Evolutionary conservation across 2,888 invertebrate genomes (phyloP).

Genomic region (Vandiemenella viatica): DNA sequence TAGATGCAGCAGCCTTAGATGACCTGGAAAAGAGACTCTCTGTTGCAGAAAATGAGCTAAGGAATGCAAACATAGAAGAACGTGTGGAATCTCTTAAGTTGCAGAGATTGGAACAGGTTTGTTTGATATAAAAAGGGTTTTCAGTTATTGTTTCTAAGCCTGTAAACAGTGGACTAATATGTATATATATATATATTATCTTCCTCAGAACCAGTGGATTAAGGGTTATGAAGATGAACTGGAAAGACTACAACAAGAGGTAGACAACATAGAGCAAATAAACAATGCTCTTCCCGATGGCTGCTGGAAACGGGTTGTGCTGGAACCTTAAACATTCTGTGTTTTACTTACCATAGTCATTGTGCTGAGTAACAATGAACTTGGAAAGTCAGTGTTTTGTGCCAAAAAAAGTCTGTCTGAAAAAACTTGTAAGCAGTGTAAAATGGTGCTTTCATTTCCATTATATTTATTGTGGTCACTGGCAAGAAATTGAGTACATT

Average conservation of each 20-base stretch:
- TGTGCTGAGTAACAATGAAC: neutral
- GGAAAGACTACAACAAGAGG: conserved; percentile 51
- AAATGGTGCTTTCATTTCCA: neutral
- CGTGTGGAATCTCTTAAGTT: conserved; percentile 58
- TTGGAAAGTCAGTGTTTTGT: neutral
- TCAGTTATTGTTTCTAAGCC: neutral
- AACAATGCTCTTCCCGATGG: conserved; percentile 59
- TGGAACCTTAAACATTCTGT: conserved; percentile 46
- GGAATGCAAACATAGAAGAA: conserved; percentile 56
- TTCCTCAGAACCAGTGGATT: conserved; percentile 45
- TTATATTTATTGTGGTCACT: neutral
- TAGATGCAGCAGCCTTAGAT: conserved; percentile 28
- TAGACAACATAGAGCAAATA: conserved; percentile 69
- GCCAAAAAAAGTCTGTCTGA: neutral
- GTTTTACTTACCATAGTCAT: neutral
- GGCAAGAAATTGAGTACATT: neutral
- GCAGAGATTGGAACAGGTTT: conserved; percentile 49
- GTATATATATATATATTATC: conserved; percentile 3
- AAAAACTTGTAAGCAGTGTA: neutral
- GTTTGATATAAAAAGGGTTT: conserved; percentile 22
- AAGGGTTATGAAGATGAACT: conserved; percentile 68
- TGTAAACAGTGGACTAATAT: neutral
- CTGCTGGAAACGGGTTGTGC: conserved; percentile 62
- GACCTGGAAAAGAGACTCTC: conserved; percentile 46
- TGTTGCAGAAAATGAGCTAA: conserved; percentile 53